Evolutionary conservation across 2,113 vertebrate genomes (phyloP).

Genomic region (Phalacrocorax aristotelis): DNA sequence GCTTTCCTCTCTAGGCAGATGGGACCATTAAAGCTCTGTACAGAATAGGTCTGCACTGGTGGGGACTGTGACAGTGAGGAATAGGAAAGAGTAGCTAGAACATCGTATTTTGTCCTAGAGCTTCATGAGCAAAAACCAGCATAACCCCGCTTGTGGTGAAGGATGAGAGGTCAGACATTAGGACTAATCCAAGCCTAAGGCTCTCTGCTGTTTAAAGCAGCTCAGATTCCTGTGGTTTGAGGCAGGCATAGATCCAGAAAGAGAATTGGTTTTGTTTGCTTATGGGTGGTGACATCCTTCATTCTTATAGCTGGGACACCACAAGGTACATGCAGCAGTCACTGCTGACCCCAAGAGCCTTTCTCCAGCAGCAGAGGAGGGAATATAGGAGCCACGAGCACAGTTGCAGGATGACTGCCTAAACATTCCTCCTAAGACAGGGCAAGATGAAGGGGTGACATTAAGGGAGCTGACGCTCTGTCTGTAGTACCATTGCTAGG

Average conservation of each 20-base stretch:
- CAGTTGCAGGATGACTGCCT: not conserved
- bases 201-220: not conserved
- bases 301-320: not conserved
- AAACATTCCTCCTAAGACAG: rapidly evolving
- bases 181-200: not conserved
- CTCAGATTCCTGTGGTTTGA: not conserved
- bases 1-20: not conserved
- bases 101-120: not conserved
- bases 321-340: rapidly evolving
- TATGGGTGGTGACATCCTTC: not conserved
- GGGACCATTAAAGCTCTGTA: not conserved
- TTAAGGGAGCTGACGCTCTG: not conserved
- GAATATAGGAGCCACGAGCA: not conserved
- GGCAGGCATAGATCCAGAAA: not conserved
- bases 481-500: not conserved
- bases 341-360: not conserved
- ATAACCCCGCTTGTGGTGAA: not conserved
- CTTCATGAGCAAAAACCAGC: not conserved
- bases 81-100: not conserved
- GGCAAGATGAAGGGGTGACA: not conserved
- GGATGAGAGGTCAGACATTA: not conserved
- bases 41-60: not conserved
- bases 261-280: not conserved
- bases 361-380: not conserved
- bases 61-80: not conserved